These are phyloP conservation scores for Halocynthia roretzi DNA, from an alignment of 23 tunicate species.

Conservation along the genomic window DNA sequence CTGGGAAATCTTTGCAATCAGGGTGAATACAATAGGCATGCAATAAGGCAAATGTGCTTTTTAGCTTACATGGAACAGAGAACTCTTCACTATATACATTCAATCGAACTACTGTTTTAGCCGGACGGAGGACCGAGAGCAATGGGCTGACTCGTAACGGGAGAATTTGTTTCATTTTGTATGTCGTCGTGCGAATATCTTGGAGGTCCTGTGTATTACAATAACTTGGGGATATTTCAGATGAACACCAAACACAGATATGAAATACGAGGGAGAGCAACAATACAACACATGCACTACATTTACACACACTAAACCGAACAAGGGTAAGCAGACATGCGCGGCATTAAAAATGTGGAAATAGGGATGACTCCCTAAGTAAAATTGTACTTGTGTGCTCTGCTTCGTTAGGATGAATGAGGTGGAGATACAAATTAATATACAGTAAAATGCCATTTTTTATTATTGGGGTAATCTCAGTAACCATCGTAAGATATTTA, in stretches of 20 bases:
- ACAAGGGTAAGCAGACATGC: neutral
- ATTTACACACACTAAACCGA: neutral
- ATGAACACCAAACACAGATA: neutral
- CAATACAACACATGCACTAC: constrained; percentile 3
- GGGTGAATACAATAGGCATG: neutral
- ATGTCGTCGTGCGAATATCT: constrained; percentile 4
- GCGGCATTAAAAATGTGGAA: too few relatives aligned
- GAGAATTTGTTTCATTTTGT: neutral
- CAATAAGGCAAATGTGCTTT: neutral
- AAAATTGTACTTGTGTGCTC: too few relatives aligned
- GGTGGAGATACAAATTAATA: too few relatives aligned
- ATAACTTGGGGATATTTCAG: neutral
- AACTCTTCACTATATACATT: neutral
- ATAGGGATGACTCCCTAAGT: too few relatives aligned
- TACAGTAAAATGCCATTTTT: too few relatives aligned
- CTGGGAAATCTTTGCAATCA: too few relatives aligned
- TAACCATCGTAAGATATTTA: too few relatives aligned
- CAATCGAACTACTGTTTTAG: constrained; percentile 5
- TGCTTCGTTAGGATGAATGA: too few relatives aligned
- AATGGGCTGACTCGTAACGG: constrained; percentile 19
- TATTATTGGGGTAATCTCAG: too few relatives aligned
- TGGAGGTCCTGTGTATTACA: constrained; percentile 5
- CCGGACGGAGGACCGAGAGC: constrained; percentile 20
- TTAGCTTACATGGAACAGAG: constrained; percentile 24
- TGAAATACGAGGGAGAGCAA: constrained; percentile 1